Base-by-base conservation (phyloP, 2,797 vertebrate species). In the Podargus strigoides region DNA sequence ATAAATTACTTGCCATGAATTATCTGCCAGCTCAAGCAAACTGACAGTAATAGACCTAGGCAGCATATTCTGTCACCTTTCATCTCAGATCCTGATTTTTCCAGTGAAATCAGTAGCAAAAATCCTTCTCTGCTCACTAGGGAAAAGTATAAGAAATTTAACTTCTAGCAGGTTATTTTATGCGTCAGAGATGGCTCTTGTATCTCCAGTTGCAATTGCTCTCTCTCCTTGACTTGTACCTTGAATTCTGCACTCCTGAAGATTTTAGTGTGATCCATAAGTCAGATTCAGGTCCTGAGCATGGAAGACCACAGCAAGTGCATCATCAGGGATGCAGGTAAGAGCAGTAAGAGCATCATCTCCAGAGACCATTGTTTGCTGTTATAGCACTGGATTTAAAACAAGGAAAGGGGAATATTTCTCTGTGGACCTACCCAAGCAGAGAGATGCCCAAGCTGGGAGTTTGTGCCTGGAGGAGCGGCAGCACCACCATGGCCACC, bases 1-100 rank as follows among this genome's bases (percentile, higher is more conserved):
- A 91, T 93, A 96, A 96, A 96, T 94, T 96, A 95, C 76, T 94
- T 79, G 83, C 83, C 53, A 79, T 96, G 91, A 96, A 94, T 96
- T 94, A 96, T 95, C 82, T 90, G 36, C 80, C 85, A 85, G 94
- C 59, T 93, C 73, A 56, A 81, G 60, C 63, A 81, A 85, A 79
- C 56, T 74, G 95, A 90, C 93, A 93, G 63, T 93, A 93, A 93
- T 77, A 96, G 85, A 94, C 87, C 87, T 79, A 79, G 83, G 91
- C 92, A 96, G 80, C 85, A 70, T 66, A 84, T 82, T 93, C 94
- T 94, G 87, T 94, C 89, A 95, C 94, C 92, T 91, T 96, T 74
- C 69, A 79, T 82, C 93, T 84, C 91, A 84, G 66, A 88, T 79
- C 41, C 67, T 12, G 7, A 87, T 85, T 91, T 78, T 93, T 79